Conservation (phyloP, 2,797 vertebrate species). For the Eulemur rubriventer region DNA sequence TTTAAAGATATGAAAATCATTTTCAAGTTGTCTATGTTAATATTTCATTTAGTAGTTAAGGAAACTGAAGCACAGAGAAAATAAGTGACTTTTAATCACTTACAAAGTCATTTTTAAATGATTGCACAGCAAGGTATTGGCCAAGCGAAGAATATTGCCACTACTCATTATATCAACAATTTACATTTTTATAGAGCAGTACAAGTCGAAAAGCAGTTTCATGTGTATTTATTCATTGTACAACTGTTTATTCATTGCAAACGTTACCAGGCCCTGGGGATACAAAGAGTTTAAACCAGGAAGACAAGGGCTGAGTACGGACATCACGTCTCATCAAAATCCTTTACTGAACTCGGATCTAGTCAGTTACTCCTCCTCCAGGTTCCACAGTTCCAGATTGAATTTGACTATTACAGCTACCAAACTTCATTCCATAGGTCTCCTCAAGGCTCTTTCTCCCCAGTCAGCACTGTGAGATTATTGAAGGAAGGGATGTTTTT, state of each 20-base stretch:
- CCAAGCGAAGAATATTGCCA: not conserved
- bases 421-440: accelerated
- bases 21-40: not conserved
- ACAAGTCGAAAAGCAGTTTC: not conserved
- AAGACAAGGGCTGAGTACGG: accelerated
- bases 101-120: not conserved
- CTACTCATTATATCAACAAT: accelerated
- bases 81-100: not conserved
- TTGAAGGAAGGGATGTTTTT: not conserved
- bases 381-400: accelerated
- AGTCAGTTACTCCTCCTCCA: no score
- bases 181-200: not conserved
- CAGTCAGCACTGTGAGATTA: accelerated
- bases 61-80: not conserved
- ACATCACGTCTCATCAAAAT: accelerated
- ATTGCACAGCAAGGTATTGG: not conserved
- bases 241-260: not conserved
- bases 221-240: not conserved
- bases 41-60: not conserved
- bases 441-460: not conserved
- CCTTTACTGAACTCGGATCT: accelerated
- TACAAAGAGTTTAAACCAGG: not conserved
- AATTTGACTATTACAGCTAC: not conserved
- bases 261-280: not conserved
- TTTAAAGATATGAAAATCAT: not conserved